Evolutionary conservation across 2,888 invertebrate species (phyloP).

Genomic region (Lobophora halterata): DNA sequence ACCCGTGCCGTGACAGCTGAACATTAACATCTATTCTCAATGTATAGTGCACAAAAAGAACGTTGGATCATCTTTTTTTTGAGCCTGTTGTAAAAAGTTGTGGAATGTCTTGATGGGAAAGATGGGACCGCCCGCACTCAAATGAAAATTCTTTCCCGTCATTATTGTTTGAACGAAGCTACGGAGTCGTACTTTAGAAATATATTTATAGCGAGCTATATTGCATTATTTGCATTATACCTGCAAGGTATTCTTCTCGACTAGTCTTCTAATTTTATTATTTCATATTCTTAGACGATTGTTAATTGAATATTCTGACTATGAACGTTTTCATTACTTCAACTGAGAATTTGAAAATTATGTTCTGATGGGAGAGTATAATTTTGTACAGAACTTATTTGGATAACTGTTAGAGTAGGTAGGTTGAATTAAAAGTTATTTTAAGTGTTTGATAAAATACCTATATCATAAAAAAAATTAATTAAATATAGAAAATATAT

Average conservation of each 20-base stretch:
- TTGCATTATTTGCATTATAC: slow-evolving; percentile 12
- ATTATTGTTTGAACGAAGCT: slow-evolving; percentile 61
- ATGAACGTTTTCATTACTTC: too few species aligned
- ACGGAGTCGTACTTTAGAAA: slow-evolving; percentile 36
- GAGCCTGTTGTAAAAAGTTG: slow-evolving; percentile 57
- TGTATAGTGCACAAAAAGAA: slow-evolving; percentile 40
- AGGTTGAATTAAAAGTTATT: too few species aligned
- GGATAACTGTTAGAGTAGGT: too few species aligned
- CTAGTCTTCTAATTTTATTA: not conserved
- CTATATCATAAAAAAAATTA: too few species aligned
- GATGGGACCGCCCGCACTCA: slow-evolving; percentile 55
- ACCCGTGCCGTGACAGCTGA: slow-evolving; percentile 29
- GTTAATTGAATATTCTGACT: too few species aligned
- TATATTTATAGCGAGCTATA: slow-evolving; percentile 22
- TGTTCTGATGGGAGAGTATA: too few species aligned
- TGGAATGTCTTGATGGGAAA: slow-evolving; percentile 67
- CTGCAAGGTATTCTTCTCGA: slow-evolving; percentile 5
- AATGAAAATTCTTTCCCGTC: slow-evolving; percentile 72
- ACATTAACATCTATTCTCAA: slow-evolving; percentile 35
- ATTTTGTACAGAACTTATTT: too few species aligned
- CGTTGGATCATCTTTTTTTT: slow-evolving; percentile 49
- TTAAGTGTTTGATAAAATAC: too few species aligned
- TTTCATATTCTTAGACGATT: too few species aligned
- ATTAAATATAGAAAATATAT: too few species aligned
- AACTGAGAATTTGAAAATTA: too few species aligned